These are phyloP conservation scores for Margarornis squamiger DNA, from an alignment of 2,797 vertebrate genomes.

Conservation along the genomic window DNA sequence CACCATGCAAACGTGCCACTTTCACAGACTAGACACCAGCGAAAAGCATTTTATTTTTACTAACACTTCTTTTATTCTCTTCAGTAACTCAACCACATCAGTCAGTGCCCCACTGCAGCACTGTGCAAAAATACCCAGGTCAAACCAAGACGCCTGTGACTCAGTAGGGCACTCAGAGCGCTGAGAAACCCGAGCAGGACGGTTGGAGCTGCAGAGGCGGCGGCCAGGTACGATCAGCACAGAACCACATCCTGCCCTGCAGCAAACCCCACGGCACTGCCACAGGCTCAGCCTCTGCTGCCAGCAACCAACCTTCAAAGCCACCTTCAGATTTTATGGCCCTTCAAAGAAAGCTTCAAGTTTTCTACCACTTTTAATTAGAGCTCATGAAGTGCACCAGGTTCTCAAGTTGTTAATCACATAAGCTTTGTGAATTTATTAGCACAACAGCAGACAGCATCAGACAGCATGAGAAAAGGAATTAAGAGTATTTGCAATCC, in stretches of 20 bases:
- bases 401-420: slow-evolving; percentile 25
- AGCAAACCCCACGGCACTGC: neutral
- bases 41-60: slow-evolving; percentile 9
- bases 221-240: neutral
- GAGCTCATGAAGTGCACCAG: neutral
- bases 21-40: fast-evolving
- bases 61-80: neutral
- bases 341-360: neutral
- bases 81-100: slow-evolving; percentile 4
- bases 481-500: slow-evolving; percentile 6
- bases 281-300: neutral
- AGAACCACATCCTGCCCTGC: slow-evolving; percentile 5
- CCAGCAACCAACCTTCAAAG: neutral
- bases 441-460: slow-evolving; percentile 7
- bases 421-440: slow-evolving; percentile 16
- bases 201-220: neutral
- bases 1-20: neutral
- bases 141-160: neutral
- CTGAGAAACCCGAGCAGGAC: neutral
- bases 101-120: neutral
- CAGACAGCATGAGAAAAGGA: slow-evolving; percentile 2
- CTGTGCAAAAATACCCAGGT: neutral
- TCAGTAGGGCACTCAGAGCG: neutral
- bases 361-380: neutral
- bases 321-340: neutral